A percentile compares a stretch with the other conserved stretches of the same genome.
phyloP scores from a whole-genome alignment of 2,888 invertebrate genomes.

The Peribatodes rhomboidaria region DNA sequence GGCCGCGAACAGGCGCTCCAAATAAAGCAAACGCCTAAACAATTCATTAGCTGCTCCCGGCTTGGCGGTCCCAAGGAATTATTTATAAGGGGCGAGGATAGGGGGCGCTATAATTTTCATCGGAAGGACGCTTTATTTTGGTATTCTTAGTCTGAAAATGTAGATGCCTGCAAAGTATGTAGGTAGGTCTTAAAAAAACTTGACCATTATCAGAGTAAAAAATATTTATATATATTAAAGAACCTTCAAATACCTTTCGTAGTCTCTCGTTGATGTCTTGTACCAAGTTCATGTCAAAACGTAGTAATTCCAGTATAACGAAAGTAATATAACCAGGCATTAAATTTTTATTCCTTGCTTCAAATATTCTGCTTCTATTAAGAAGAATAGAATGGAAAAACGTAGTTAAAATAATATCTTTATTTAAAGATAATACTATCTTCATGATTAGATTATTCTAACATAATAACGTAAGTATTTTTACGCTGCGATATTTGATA shows the following conservation, averaged over 20 bases:
- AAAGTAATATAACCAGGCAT: background rate
- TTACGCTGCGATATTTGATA: background rate
- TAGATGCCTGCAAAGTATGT: background rate
- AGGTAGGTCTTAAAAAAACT: too few relatives aligned
- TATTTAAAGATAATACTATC: background rate
- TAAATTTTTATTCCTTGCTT: too few relatives aligned
- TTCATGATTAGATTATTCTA: background rate
- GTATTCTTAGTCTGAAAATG: slow-evolving; percentile 13
- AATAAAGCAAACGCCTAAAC: slow-evolving; percentile 61
- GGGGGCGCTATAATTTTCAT: slow-evolving; percentile 51
- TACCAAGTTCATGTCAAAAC: background rate
- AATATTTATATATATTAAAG: too few relatives aligned
- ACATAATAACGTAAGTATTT: slow-evolving; percentile 3
- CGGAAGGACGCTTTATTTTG: slow-evolving; percentile 42
- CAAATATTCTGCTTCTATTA: too few relatives aligned
- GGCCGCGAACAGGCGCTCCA: slow-evolving; percentile 44
- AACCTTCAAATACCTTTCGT: background rate
- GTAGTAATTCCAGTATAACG: background rate
- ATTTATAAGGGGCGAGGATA: slow-evolving; percentile 60
- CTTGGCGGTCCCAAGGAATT: slow-evolving; percentile 58
- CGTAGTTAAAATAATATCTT: background rate
- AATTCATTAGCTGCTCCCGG: slow-evolving; percentile 59
- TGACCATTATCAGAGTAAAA: background rate
- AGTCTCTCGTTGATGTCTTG: background rate
- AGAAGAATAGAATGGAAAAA: too few relatives aligned